phyloP scores from a whole-genome alignment of 2,113 vertebrate genomes.

The Todiramphus chloris region DNA sequence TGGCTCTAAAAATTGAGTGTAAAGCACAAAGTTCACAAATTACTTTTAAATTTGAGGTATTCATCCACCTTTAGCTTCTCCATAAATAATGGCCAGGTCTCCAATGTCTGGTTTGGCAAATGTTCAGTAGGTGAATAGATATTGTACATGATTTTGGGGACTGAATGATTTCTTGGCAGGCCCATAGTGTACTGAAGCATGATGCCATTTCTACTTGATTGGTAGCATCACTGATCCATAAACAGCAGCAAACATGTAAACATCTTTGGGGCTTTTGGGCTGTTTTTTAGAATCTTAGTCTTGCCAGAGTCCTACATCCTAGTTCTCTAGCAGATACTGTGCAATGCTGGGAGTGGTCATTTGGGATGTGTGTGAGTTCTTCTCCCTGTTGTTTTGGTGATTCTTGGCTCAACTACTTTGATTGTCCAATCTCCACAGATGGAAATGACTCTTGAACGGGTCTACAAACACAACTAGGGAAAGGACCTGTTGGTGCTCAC shows the following conservation, averaged over 20 bases:
- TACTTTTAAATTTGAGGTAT: background rate
- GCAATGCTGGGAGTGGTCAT: background rate
- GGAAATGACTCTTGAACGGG: background rate
- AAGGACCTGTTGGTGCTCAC: background rate
- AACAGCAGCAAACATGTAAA: background rate
- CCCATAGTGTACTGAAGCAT: background rate
- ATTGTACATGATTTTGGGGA: background rate
- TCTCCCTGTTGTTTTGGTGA: background rate
- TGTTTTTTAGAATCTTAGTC: background rate
- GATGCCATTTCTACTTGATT: background rate
- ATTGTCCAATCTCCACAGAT: background rate
- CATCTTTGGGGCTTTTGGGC: background rate
- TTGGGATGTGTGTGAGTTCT: background rate
- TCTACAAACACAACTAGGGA: background rate
- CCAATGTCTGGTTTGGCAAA: background rate
- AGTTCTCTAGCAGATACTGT: background rate
- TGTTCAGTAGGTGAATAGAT: background rate
- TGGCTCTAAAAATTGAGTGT: background rate
- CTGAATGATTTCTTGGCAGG: background rate
- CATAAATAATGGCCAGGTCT: background rate
- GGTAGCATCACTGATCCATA: background rate
- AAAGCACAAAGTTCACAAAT: background rate
- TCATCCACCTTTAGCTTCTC: background rate
- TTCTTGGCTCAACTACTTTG: background rate
- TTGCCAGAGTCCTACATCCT: background rate